Conservation (phyloP, 1,140 invertebrate species). For the Bursaphelenchus mucronatus region DNA sequence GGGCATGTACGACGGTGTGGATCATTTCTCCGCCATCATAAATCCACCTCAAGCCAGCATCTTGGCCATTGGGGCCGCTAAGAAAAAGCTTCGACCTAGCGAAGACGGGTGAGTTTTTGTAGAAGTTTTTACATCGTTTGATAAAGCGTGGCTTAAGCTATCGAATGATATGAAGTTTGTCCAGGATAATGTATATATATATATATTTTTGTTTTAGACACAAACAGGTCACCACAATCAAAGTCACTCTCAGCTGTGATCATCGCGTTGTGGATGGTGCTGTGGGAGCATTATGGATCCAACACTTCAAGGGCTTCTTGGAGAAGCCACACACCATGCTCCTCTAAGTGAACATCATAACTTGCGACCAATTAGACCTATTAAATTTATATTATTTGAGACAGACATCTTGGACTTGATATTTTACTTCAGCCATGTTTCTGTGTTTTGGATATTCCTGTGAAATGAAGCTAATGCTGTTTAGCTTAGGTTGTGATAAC, state of each 20-base stretch:
- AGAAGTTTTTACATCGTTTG: no score
- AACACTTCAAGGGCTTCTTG: constrained; percentile 68
- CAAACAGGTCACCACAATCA: constrained; percentile 66
- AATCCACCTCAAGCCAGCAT: constrained; percentile 72
- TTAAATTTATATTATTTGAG: no score
- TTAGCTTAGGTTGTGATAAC: no score
- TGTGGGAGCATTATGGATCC: constrained; percentile 71
- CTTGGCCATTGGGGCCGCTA: constrained; percentile 68
- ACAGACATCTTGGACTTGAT: no score
- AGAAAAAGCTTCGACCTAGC: constrained; percentile 65
- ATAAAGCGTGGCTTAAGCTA: not conserved
- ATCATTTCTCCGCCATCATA: constrained; percentile 70
- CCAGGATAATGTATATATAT: constrained; percentile 18
- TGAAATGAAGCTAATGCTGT: no score
- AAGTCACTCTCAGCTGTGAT: constrained; percentile 71
- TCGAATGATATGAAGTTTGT: not conserved
- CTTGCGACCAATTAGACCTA: no score
- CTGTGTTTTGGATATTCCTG: no score
- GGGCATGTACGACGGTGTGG: constrained; percentile 86
- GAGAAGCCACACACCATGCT: constrained; percentile 70
- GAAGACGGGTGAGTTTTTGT: constrained; percentile 48
- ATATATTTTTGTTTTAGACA: constrained; percentile 62
- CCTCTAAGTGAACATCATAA: constrained; percentile 62
- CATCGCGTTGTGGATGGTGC: constrained; percentile 73
- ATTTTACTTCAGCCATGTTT: no score